These are phyloP conservation scores for Clunio marinus DNA, from an alignment of 2,888 invertebrate genomes.

Conservation along the genomic window DNA sequence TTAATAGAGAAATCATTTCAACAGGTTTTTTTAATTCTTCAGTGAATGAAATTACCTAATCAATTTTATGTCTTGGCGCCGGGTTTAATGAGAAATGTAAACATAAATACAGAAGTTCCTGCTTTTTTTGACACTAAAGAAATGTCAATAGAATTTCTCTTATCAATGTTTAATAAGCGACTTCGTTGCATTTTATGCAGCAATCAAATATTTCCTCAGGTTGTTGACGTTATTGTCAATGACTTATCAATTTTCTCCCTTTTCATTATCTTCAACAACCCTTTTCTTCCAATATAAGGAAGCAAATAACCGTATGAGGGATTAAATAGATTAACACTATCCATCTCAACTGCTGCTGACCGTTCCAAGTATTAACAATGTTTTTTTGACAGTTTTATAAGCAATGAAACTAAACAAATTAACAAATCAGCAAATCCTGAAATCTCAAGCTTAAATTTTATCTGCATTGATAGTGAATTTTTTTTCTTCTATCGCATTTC, in stretches of 20 bases:
- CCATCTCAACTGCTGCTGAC: constrained; percentile 7
- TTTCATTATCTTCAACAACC: not conserved
- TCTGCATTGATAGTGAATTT: too few species aligned
- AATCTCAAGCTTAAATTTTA: too few species aligned
- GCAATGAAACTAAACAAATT: too few species aligned
- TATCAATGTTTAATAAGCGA: not conserved
- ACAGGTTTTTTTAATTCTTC: constrained; percentile 7
- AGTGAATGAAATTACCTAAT: not conserved
- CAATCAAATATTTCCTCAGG: constrained; percentile 13
- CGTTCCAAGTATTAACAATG: not conserved
- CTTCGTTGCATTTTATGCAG: constrained; percentile 16
- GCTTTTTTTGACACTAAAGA: not conserved
- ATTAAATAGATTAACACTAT: constrained; percentile 2
- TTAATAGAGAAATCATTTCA: not conserved
- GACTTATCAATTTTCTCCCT: not conserved
- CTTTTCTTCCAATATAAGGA: not conserved
- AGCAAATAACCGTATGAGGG: constrained; percentile 7
- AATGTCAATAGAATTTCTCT: not conserved
- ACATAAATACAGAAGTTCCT: constrained; percentile 19
- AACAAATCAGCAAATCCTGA: too few species aligned
- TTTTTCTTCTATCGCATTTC: too few species aligned
- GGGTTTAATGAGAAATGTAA: not conserved
- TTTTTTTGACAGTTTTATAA: constrained; percentile 12
- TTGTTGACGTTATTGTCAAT: constrained; percentile 2
- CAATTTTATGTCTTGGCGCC: constrained; percentile 18